Evolutionary conservation across 2,113 vertebrate genomes (phyloP), one percentile per base, ranked within the genome.

Genomic region (Vimba vimba): DNA sequence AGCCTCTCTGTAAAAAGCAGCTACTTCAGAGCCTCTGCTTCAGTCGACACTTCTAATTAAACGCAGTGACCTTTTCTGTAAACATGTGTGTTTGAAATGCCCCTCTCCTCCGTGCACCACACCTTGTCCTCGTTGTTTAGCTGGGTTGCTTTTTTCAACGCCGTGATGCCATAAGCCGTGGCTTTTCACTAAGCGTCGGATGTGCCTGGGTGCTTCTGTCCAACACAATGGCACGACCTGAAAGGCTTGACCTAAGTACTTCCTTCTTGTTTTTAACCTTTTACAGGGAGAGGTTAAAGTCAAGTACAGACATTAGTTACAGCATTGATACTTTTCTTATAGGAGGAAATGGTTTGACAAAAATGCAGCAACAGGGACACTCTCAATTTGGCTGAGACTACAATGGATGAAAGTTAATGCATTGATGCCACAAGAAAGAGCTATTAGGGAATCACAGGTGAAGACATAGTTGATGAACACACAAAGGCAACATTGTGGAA

Each of bases 31-130:
- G 83, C 55, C 25, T 47, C 39, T 36, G 82, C 82, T 76, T 57
- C 55, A 75, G 69, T 88, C 82, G 27, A 88, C 85, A 77, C 88
- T 85, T 83, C 62, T 85, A 75, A 85, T 89, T 86, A 89, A 89
- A 86, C 82, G 86, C 85, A 62, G 23, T 64, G 84, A 88, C 86
- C 85, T 86, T 82, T 57, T 69, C 57, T 71, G 81, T 69, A 75
- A 79, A 79, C 64, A 79, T 52, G 68, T 87, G 86, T 62, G 21
- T 71, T 74, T 78, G 81, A 84, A 83, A 79, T 74, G 82, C 52
- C 73, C 57, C 76, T 39, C 71, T 85, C 85, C 79, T 52, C 25
- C 13, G 11, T 57, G 33, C 6, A 10, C 82, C 82, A 59, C 50
- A 47, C 66, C 66, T 69, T 43, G 76, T 73, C 62, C 77, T 64